Evolutionary conservation across 2,888 invertebrate species (phyloP).

Genomic region (Trissolcus brochymenae): DNA sequence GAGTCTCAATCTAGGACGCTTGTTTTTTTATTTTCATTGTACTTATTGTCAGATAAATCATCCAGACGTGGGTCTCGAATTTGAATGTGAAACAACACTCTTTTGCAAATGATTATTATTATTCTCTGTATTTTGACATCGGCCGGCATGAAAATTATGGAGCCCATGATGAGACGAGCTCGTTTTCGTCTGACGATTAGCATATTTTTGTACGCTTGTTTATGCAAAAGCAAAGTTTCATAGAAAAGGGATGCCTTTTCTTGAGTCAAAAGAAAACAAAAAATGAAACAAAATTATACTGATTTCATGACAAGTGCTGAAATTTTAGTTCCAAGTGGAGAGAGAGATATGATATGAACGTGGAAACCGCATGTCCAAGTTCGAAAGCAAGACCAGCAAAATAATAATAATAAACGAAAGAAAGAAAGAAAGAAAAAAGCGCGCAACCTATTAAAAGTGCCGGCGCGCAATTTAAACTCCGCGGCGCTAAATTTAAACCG

Average conservation of each 20-base stretch:
- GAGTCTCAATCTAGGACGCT: slow-evolving; percentile 27
- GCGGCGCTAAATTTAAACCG: slow-evolving; percentile 52
- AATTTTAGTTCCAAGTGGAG: no score
- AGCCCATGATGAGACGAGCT: background rate
- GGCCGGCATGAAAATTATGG: background rate
- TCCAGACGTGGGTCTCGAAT: background rate
- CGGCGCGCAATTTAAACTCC: slow-evolving; percentile 48
- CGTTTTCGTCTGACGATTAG: background rate
- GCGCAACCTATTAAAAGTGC: slow-evolving; percentile 31
- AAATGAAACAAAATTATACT: no score
- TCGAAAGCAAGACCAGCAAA: no score
- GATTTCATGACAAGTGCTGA: no score
- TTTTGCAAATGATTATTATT: slow-evolving; percentile 13
- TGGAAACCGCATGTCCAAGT: no score
- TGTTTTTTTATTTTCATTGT: background rate
- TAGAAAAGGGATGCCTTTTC: no score
- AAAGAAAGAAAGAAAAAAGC: background rate
- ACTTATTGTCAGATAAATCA: background rate
- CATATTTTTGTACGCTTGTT: background rate
- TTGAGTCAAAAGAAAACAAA: no score
- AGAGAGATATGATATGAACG: no score
- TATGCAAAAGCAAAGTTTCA: no score
- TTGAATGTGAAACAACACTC: slow-evolving; percentile 16
- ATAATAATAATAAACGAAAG: background rate
- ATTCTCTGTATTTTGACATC: slow-evolving; percentile 4